These are phyloP conservation scores for Geopemphigus sp. DNA, from an alignment of 1,140 invertebrate species.

Conservation along the genomic window DNA sequence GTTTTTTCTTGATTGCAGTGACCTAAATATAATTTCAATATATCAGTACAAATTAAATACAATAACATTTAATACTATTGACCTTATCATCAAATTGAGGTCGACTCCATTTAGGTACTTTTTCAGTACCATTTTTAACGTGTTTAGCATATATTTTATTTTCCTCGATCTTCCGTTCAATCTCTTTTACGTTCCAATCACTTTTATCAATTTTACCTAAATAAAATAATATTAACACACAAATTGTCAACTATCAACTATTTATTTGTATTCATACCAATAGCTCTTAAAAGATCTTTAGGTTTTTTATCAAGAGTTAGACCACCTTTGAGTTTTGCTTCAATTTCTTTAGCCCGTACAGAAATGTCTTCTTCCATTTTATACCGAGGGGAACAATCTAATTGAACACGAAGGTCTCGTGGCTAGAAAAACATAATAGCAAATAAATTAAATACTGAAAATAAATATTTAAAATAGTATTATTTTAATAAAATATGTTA, in stretches of 20 bases:
- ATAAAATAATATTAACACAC: background rate
- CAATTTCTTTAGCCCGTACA: constrained; percentile 68
- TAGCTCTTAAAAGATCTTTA: constrained; percentile 79
- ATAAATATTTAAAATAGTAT: background rate
- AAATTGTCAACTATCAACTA: background rate
- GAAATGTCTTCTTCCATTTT: constrained; percentile 66
- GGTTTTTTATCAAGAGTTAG: constrained; percentile 71
- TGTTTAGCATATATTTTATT: constrained; percentile 70
- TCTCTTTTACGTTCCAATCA: constrained; percentile 90
- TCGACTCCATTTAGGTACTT: constrained; percentile 86
- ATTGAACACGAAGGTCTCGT: constrained; percentile 59
- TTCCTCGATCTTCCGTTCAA: constrained; percentile 86
- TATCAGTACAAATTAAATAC: too few species aligned
- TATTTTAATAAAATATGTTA: background rate
- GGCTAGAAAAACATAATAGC: constrained; percentile 58
- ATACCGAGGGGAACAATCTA: constrained; percentile 23
- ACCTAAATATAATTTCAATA: constrained; percentile 60
- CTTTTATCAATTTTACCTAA: constrained; percentile 79
- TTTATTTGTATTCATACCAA: constrained; percentile 59
- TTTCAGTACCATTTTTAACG: constrained; percentile 68
- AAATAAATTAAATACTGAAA: constrained; percentile 4
- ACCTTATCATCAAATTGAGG: constrained; percentile 66
- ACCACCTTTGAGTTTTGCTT: constrained; percentile 63
- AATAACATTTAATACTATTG: too few species aligned
- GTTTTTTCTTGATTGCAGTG: constrained; percentile 69